Conservation (phyloP, 2,797 vertebrate genomes). For the Platyrinchus mystaceus region DNA sequence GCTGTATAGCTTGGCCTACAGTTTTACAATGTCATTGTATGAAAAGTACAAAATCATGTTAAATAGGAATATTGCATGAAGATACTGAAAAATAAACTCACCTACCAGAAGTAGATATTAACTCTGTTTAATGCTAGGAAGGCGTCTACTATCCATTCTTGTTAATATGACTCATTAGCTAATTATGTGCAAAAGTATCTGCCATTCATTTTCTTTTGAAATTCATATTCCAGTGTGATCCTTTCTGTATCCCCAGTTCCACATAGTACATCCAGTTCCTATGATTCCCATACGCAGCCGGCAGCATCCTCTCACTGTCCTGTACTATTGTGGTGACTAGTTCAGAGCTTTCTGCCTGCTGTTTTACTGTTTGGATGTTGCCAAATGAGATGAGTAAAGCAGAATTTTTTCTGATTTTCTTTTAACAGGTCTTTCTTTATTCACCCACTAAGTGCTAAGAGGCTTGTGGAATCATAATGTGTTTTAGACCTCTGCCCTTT, state of each 20-base stretch:
- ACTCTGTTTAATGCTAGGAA: not conserved
- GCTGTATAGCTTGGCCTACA: not conserved
- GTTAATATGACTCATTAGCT: not conserved
- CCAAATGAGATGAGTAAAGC: not conserved
- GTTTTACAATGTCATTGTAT: not conserved
- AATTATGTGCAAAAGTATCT: not conserved
- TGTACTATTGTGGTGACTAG: not conserved
- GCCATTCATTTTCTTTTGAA: not conserved
- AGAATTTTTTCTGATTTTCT: not conserved
- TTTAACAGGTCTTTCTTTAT: not conserved
- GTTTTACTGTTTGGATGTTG: not conserved
- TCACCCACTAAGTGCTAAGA: not conserved
- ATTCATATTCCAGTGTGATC: not conserved
- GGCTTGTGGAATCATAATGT: not conserved
- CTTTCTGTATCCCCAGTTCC: not conserved
- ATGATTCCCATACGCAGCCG: fast-evolving
- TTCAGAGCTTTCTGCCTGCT: not conserved
- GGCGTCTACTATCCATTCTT: not conserved
- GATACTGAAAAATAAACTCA: not conserved
- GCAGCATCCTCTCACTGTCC: not conserved
- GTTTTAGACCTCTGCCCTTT: not conserved
- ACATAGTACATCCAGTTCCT: not conserved
- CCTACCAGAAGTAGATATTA: not conserved
- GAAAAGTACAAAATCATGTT: not conserved
- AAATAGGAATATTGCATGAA: not conserved